Evolutionary conservation across 2,113 vertebrate genomes (phyloP), one percentile per base, ranked within the genome.

Genomic region (Sclerurus mexicanus): DNA sequence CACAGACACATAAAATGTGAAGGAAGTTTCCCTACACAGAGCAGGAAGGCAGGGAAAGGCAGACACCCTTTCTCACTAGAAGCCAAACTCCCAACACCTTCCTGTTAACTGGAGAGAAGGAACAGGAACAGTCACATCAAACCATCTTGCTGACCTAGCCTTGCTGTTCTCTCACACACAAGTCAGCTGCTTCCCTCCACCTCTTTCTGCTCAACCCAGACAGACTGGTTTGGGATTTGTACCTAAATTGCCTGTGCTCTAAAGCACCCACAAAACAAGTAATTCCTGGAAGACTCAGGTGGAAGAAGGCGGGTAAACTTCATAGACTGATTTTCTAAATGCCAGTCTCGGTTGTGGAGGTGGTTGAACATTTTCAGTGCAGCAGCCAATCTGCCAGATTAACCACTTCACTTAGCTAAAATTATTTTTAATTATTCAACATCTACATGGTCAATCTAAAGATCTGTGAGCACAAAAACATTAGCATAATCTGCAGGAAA

Each of bases 211-310:
- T 71, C 67, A 64, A 80, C 46, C 85, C 71, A 85, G 90, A 50
- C 85, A 94, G 80, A 79, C 89, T 83, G 81, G 74, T 94, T 95
- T 90, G 67, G 31, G 58, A 20, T 73, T 67, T 73, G 67, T 62
- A 80, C 49, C 71, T 50, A 11, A 31, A 6, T 3, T 69, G 58
- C 14, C 69, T 67, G 0, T 49, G n/a, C 84, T 78, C 64, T 67
- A 39, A 71, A 86, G 35, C 40, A 82, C 74, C 44, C 78, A 80
- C 68, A 87, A 71, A 73, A 83, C 71, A 1, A 72, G 67, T 66
- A 23, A 69, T 80, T 94, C 87, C 58, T 85, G 56, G 89, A 91
- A 87, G 55, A 56, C 55, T 49, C 71, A 9, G 31, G n/a, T 60
- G 50, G 53, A 90, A 67, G 55, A n/a, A 4, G 0, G 59, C 55